Base-by-base conservation (phyloP, 2,113 vertebrate genomes). In the Larimichthys polyactis region DNA sequence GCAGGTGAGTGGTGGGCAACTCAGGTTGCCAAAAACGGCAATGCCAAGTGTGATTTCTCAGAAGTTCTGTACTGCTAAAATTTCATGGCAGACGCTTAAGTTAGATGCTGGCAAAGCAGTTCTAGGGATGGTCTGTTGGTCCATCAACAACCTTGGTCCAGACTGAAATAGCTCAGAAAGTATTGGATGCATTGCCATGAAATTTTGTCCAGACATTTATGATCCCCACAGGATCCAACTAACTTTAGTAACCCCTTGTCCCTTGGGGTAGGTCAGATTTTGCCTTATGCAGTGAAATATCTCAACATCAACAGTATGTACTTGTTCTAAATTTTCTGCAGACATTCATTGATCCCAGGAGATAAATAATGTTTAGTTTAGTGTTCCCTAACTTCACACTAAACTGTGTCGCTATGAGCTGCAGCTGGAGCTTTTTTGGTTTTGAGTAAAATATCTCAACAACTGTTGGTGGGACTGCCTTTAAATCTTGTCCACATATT, bases 1-100 rank as follows among this genome's bases (percentile, higher is more conserved):
- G 98, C 92, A 97, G 98, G 98, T 99, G 82, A 81, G 94, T 69
- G 27, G 22, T 5, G n/a, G 43, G 15, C 36, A 9, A 14, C 14
- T 32, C 40, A 5, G 16, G 9, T 58, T 32, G 15, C 14, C 16
- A 58, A 44, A 44, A 58, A 24, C 11, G 0, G 43, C 10, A 43
- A 3, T 40, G n/a, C 1, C 27, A 36, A n/a, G 60, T 64, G 46
- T 64, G 17, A 62, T 29, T 44, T 79, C 14, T 20, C 14, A 60
- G 8, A 60, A 9, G 46, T 72, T n/a, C 11, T 51, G 12, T 12
- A 1, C 32, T 17, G 24, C 57, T 16, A 6, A 63, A 20, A 46
- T 52, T 48, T 63, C 14, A 66, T 57, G 2, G 46, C 63, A 73
- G 4, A 2, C 44, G 24, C 44, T 12, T 40, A 2, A 44, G 17